Base-by-base conservation (phyloP, 1,140 invertebrate genomes). In the Zaprionus africanus region DNA sequence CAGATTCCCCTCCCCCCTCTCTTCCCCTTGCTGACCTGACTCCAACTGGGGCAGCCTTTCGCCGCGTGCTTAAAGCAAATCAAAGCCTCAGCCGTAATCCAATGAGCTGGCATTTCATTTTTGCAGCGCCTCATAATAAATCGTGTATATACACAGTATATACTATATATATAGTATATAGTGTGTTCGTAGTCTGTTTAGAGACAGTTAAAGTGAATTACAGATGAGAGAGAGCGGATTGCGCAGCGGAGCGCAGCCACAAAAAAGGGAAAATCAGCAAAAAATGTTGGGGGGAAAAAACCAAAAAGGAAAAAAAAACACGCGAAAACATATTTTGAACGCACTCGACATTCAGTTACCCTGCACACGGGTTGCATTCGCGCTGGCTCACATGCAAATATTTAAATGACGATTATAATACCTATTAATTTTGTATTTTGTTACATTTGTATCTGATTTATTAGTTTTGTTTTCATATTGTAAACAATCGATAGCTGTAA, bases 141-240 rank as follows among this genome's bases (percentile, higher is more conserved):
- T 88, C 73, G 70, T 67, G 22, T 46, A 31, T 31, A 31, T 31
- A 46, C 38, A 69, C 59, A 67, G 22, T 56, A 43, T 60, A 76
- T 79, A 81, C 15, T 76, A 79, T 77, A 41, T 41, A n/a, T 49
- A 49, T 51, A 51, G n/a, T 41, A n/a, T 49, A 49, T 51, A 51
- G 46, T 51, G 13, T 19, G n/a, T n/a, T 11, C 19, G 46, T 51
- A 22, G 19, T 51, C 46, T 51, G 22, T 51, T 22, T 51, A 51
- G 17, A 83, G 76, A 79, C 82, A 86, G 72, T 82, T 79, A 84
- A 88, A 90, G 85, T 90, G 85, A 90, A 90, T 90, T 78, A 71
- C 79, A 85, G 81, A 90, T 90, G 85, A 90, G 76, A 51, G 85
- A 90, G 76, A 51, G 62, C 17, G 54, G 62, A 72, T 54, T 76